Percentiles rank a stretch among this genome's conserved stretches.
phyloP scores from a whole-genome alignment of 2,888 invertebrate genomes.

The Drosophila austrosaltans region DNA sequence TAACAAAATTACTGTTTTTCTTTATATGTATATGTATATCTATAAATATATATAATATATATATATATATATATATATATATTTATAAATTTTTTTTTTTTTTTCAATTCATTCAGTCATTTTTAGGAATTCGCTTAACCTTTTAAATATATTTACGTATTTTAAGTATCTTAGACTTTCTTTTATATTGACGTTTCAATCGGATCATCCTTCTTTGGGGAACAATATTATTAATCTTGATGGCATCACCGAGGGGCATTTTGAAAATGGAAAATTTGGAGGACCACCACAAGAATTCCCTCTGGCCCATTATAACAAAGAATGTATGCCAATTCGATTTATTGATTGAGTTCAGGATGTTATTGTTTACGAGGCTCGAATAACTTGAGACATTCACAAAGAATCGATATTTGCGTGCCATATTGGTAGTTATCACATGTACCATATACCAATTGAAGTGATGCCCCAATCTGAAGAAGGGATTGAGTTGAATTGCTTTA shows the following conservation, averaged over 20 bases:
- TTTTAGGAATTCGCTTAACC: too few species aligned
- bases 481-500: background rate
- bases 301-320: background rate
- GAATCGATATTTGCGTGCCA: background rate
- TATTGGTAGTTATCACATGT: background rate
- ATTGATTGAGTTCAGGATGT: background rate
- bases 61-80: background rate
- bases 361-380: background rate
- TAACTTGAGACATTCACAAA: constrained; percentile 4
- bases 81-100: background rate
- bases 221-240: constrained; percentile 4
- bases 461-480: background rate
- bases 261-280: background rate
- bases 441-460: constrained; percentile 17
- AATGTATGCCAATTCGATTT: constrained; percentile 4
- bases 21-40: too few species aligned
- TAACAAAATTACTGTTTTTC: too few species aligned
- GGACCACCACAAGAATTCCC: background rate
- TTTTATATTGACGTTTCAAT: too few species aligned
- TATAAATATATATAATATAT: background rate
- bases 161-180: too few species aligned
- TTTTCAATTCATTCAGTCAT: background rate
- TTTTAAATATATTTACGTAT: too few species aligned
- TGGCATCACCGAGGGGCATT: background rate
- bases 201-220: too few species aligned